phyloP scores from a whole-genome alignment of 1,140 invertebrate genomes.

The Saccostrea echinata region DNA sequence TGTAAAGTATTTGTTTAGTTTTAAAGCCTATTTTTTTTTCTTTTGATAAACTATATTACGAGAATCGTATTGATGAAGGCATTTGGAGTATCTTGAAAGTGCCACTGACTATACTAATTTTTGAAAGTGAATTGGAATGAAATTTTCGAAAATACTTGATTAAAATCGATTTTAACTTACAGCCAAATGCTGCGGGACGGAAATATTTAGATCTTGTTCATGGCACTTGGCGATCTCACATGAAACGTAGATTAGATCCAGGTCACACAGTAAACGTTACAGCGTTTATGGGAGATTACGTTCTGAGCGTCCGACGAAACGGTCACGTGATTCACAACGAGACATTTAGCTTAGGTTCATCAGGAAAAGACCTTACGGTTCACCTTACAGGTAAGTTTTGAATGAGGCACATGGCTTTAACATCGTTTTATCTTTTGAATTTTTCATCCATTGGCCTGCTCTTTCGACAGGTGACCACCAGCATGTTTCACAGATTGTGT shows the following conservation, averaged over 20 bases:
- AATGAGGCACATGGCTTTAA: not conserved
- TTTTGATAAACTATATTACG: not conserved
- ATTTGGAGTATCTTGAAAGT: not conserved
- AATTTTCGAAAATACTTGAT: not conserved
- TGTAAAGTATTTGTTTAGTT: not conserved
- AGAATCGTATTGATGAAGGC: not conserved
- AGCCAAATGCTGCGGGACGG: constrained; percentile 61
- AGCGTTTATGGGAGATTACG: constrained; percentile 58
- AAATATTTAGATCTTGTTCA: constrained; percentile 53
- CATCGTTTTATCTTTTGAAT: not conserved
- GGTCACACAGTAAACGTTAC: not conserved
- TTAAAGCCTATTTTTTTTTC: not conserved
- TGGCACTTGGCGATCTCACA: constrained; percentile 55
- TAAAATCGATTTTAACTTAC: not conserved
- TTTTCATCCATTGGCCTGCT: too few species aligned
- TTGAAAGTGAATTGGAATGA: not conserved
- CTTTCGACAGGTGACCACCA: constrained; percentile 15
- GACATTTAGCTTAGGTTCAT: constrained; percentile 29
- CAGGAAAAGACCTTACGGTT: constrained; percentile 33
- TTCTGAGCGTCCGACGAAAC: constrained; percentile 40
- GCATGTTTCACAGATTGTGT: constrained; percentile 41
- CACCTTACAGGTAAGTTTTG: constrained; percentile 18
- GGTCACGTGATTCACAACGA: constrained; percentile 34
- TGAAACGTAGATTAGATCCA: not conserved
- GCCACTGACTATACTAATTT: not conserved